phyloP scores from a whole-genome alignment of 2,888 invertebrate species.

The Napeogenes inachia region DNA sequence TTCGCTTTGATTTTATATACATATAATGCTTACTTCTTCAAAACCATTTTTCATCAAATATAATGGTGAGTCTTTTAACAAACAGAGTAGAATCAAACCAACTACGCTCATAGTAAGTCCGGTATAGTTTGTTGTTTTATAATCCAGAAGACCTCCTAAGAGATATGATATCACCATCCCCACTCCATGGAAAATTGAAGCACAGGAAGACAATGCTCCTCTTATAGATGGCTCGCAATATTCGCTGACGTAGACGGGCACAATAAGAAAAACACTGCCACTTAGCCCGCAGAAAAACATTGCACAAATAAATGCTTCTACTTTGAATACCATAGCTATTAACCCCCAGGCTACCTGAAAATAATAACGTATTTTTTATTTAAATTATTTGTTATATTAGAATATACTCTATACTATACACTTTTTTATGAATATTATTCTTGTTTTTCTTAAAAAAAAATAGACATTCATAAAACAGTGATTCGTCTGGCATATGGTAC shows the following conservation, averaged over 20 bases:
- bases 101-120: conserved; percentile 40
- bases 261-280: conserved; percentile 43
- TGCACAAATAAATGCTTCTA: conserved; percentile 48
- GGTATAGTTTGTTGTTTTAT: conserved; percentile 47
- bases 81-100: conserved; percentile 36
- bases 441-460: too few species aligned
- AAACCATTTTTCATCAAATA: conserved; percentile 50
- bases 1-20: too few species aligned
- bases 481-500: too few species aligned
- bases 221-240: conserved; percentile 57
- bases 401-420: too few species aligned
- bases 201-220: conserved; percentile 50
- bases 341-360: conserved; percentile 51
- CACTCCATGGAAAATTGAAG: conserved; percentile 47
- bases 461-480: too few species aligned
- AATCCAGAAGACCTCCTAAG: conserved; percentile 50
- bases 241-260: conserved; percentile 53
- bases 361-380: not conserved
- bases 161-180: conserved; percentile 56
- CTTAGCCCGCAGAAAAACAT: conserved; percentile 51
- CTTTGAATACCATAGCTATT: conserved; percentile 38
- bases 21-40: not conserved
- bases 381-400: not conserved
- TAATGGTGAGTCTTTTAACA: conserved; percentile 54
- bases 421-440: too few species aligned